Base-by-base conservation (phyloP, 2,888 invertebrate species). In the Tetragonisca angustula region DNA sequence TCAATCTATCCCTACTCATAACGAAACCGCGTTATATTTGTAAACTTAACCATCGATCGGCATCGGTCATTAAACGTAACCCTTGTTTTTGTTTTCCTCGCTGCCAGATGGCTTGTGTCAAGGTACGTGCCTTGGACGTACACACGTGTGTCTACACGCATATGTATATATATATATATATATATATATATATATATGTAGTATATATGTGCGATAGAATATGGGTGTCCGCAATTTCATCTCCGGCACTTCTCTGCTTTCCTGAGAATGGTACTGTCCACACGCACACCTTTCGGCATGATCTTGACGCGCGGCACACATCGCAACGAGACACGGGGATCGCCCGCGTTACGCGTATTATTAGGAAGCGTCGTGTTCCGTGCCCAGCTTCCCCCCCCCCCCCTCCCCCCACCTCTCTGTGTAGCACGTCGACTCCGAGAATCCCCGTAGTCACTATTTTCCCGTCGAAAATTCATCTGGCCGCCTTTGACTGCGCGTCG, bases 11-110 rank as follows among this genome's bases (percentile, higher is more conserved):
- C 75, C 71, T 75, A 21, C 71, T 71, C 72, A 36, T 70, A 61
- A 64, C 77, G 80, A 59, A 84, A 81, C 68, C 89, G 87, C 85
- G 88, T 71, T 76, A 89, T 91, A 90, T 91, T 91, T 90, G 91
- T 90, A 88, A 90, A 89, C 86, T 85, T 81, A 91, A 88, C 84
- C 88, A 91, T 91, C 90, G 90, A 90, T 91, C 89, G 87, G 82
- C 85, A 84, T 80, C 84, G 79, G 87, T 88, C 87, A 80, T 87
- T 80, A 81, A 82, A 83, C 65, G 62, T 81, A 74, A 72, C 75
- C 78, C 83, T 83, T 77, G 83, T 76, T 87, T 78, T 79, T 79
- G 64, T 73, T 81, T 77, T 61, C 77, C 70, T 76, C 61, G 59
- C 76, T 68, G 61, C 49, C 71, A n/a, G 73, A 50, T 81, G 54